Conservation (phyloP, 2,113 vertebrate species). For the Lasiurus cinereus region DNA sequence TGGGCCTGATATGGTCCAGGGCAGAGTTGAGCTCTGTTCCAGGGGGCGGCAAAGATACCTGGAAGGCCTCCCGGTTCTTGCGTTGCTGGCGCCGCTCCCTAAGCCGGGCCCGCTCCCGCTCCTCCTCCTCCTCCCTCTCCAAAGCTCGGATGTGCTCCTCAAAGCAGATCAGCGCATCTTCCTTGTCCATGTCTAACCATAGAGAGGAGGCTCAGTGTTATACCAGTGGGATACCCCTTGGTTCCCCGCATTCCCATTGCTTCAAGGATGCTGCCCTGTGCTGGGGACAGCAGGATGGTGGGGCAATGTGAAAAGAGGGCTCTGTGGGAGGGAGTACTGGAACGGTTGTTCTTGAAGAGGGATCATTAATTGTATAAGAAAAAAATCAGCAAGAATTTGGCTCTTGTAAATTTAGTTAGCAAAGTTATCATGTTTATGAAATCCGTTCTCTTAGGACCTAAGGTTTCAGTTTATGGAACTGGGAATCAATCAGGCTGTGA, state of each 20-base stretch:
- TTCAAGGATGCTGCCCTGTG: neutral
- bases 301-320: neutral
- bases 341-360: neutral
- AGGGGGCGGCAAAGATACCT: constrained; percentile 78
- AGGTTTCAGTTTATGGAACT: constrained; percentile 12
- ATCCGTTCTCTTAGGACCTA: neutral
- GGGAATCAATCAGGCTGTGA: constrained; percentile 4
- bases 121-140: constrained; percentile 88
- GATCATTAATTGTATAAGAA: neutral
- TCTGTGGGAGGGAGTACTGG: neutral
- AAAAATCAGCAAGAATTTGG: constrained; percentile 22
- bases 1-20: neutral
- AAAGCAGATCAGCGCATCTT: constrained; percentile 89
- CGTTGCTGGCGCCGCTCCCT: constrained; percentile 88
- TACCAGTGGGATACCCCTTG: neutral
- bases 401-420: constrained; percentile 47
- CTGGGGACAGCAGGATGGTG: neutral
- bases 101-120: constrained; percentile 86
- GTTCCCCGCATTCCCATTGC: neutral
- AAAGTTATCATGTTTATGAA: constrained; percentile 22
- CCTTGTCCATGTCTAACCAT: constrained; percentile 88
- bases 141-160: constrained; percentile 89
- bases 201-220: constrained; percentile 10
- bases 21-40: neutral
- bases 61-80: constrained; percentile 89